Evolutionary conservation across 2,113 vertebrate genomes (phyloP).

Genomic region (Chloropsis hardwickii): DNA sequence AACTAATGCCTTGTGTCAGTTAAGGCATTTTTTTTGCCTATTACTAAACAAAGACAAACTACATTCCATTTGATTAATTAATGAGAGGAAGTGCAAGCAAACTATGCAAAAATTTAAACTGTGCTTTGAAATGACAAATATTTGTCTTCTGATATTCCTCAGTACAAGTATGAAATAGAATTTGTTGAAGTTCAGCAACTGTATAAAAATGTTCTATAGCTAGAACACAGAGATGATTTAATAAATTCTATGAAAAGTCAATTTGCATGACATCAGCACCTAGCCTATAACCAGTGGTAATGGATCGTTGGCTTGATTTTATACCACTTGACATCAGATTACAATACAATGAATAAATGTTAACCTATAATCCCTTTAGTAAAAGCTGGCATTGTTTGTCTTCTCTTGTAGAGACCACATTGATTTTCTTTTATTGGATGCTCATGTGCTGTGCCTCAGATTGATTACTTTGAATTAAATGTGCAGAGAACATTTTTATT

Average conservation of each 20-base stretch:
- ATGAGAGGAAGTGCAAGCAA: constrained; percentile 9
- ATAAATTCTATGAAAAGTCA: constrained; percentile 82
- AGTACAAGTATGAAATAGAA: constrained; percentile 51
- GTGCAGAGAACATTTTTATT: constrained; percentile 84
- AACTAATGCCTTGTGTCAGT: background rate
- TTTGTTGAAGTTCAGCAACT: constrained; percentile 63
- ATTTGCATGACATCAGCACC: constrained; percentile 85
- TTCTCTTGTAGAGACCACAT: constrained; percentile 82
- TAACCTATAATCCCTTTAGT: constrained; percentile 92
- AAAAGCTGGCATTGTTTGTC: constrained; percentile 89
- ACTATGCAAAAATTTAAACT: constrained; percentile 28
- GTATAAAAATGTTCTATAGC: constrained; percentile 68
- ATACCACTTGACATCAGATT: constrained; percentile 84
- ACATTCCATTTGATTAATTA: constrained; percentile 39
- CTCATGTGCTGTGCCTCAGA: constrained; percentile 84
- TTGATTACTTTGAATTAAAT: constrained; percentile 96
- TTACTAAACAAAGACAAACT: constrained; percentile 5
- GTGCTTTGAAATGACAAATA: constrained; percentile 59
- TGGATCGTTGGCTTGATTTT: constrained; percentile 92
- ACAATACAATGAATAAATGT: constrained; percentile 93
- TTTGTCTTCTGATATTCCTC: constrained; percentile 53
- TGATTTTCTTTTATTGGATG: constrained; percentile 95
- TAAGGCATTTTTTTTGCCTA: background rate
- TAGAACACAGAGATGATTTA: constrained; percentile 75
- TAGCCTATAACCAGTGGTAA: constrained; percentile 85